Base-by-base conservation (phyloP, 2,113 vertebrate genomes). In the Istiophorus platypterus region DNA sequence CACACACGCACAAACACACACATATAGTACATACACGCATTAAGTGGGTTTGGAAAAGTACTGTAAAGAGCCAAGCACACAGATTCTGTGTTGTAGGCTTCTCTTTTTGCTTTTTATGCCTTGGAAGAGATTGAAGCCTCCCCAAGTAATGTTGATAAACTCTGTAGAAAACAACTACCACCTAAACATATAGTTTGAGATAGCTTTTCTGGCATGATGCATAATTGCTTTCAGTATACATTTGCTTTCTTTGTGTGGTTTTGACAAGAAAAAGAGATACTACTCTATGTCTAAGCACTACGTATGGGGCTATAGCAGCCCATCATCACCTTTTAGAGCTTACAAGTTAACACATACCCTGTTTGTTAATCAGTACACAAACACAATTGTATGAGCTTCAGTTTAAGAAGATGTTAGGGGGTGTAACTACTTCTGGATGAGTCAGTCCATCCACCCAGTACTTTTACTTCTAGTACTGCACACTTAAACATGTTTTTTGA, bases 41-140 rank as follows among this genome's bases (percentile, higher is more conserved):
- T 78, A 58, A 72, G 27, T 54, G 59, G 70, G 31, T 83, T 64
- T 72, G 74, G 80, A 81, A 85, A 88, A 88, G 29, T 68, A 29
- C 41, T 80, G 27, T 41, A 76, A 71, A 62, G 37, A 11, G n/a
- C 54, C 2, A 45, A 74, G 24, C 54, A 57, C 27, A 22, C 57
- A 76, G 34, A 75, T 66, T 78, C 20, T 71, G 37, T 62, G 70
- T 29, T 82, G 37, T 7, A 52, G 49, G 26, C 49, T 78, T 9
- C 27, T 65, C 58, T 80, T 69, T 49, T 13, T 57, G 13, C 11
- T 63, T 68, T 72, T 37, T 47, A 49, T 57, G 20, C n/a, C 24
- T 22, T 26, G 9, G 7, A 71, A 88, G 61, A 66, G 10, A 56
- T 7, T 42, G 15, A 76, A 62, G 45, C 12, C 58, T 61, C 45